A percentile compares a stretch with the other conserved stretches of the same genome.
Evolutionary conservation across 2,113 vertebrate species (phyloP).

Genomic region (Forbesichthys papilliferus): DNA sequence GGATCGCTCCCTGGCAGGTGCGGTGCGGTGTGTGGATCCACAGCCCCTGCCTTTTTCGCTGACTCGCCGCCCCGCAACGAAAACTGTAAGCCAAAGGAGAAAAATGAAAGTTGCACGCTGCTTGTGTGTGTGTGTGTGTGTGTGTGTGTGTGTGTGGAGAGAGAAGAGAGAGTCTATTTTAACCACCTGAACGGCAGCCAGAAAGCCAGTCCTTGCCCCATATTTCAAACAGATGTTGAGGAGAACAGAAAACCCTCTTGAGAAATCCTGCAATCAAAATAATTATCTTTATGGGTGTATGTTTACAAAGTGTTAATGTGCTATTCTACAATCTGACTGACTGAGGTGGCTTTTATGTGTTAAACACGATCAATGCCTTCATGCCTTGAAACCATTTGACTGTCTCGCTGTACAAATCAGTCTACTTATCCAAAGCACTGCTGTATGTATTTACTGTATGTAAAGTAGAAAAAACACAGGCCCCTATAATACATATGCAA

Average conservation of each 20-base stretch:
- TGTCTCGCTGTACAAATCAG: not conserved
- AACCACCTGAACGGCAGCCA: conserved; percentile 83
- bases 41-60: conserved; percentile 55
- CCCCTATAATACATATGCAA: too few species aligned
- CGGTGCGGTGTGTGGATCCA: conserved; percentile 50
- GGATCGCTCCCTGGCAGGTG: conserved; percentile 66
- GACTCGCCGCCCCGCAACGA: conserved; percentile 36
- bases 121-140: conserved; percentile 65
- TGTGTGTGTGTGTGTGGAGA: conserved; percentile 7
- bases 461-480: too few species aligned
- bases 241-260: conserved; percentile 71
- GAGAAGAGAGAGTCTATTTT: conserved; percentile 71
- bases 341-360: conserved; percentile 61
- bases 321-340: conserved; percentile 60
- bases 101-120: conserved; percentile 80
- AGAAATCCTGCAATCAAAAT: conserved; percentile 83
- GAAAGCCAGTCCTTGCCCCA: conserved; percentile 81
- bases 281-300: conserved; percentile 72
- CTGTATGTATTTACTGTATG: too few species aligned
- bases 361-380: conserved; percentile 48
- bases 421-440: conserved; percentile 39
- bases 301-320: conserved; percentile 80
- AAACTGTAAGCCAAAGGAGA: conserved; percentile 37
- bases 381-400: conserved; percentile 48
- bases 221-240: conserved; percentile 93